Evolutionary conservation across 2,888 invertebrate species (phyloP), one percentile per base, ranked within the genome.

Genomic region (Drosophila multiciliata): DNA sequence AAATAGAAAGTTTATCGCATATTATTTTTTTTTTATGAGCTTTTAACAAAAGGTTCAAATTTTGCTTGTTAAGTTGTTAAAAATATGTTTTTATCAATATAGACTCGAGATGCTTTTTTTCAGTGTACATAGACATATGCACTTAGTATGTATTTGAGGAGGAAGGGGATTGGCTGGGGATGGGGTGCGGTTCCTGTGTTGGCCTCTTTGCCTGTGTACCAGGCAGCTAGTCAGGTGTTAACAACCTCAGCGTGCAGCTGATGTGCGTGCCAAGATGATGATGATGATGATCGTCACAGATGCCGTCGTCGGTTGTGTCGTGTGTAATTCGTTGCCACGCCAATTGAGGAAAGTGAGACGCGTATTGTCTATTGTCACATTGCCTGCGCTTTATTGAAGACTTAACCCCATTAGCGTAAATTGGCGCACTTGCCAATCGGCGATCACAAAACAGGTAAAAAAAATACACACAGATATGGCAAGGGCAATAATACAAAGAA

Each of bases 381-480:
- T 85, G 70, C 67, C 57, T 71, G 71, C 68, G 73, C 87, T 79
- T 78, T 86, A 90, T 86, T 89, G 79, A 86, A 89, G 90, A 78
- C 85, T 86, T 86, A 86, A 89, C 85, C 90, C 89, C 90, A 86
- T 86, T 86, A 86, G 87, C 89, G 82, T 89, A 87, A 86, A 86
- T 86, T 86, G 85, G 90, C 85, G 85, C 85, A 90, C 85, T 86
- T 86, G 85, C 89, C 85, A 90, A 90, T 85, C 90, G 73, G 78
- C 60, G 88, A 90, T 89, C 84, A 68, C 74, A 76, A 72, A 72
- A 74, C 87, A 83, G 86, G 82, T 82, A 75, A 66, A 66, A 35
- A 35, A 78, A 80, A 74, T 70, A 82, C 61, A 58, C 26, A 55
- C 35, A 17, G 38, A 38, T 20, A 42, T 33, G 53, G 62, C 66